Evolutionary conservation across 2,113 vertebrate genomes (phyloP), one percentile per base, ranked within the genome.

Genomic region (Tringa solitaria): DNA sequence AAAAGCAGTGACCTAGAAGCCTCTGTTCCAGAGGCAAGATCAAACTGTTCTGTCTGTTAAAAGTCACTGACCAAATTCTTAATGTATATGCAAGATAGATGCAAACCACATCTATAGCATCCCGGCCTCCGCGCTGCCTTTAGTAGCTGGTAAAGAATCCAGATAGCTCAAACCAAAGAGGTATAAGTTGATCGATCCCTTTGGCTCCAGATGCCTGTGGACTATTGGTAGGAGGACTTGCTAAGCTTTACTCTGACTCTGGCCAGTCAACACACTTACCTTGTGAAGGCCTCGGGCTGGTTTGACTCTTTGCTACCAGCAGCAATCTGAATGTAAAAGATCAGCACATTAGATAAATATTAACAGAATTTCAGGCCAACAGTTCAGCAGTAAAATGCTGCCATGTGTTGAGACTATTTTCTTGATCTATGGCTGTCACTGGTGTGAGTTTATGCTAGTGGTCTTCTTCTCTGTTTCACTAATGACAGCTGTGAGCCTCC

Each of bases 401-500:
- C 56, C 9, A 26, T 81, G 84, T 89, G 80, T 53, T 72, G 63
- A 70, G 78, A n/a, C 30, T 92, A 60, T 65, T 46, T 46, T 27
- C 77, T 64, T 93, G 50, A 60, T 93, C 83, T 75, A 41, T 89
- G 50, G 65, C 81, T 94, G 86, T 86, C 91, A 82, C 64, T 65
- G 69, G 15, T 45, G 57, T 63, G 72, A 78, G 75, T 80, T 77
- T 57, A 57, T 93, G 48, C 45, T 82, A 50, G 76, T 69, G 87
- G 46, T 59, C 33, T 50, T 54, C 73, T 77, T 92, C 82, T 93
- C 64, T 63, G 59, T 95, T 95, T 95, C 77, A 88, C 56, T 82
- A 33, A 59, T 65, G 95, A 95, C 95, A 97, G 96, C 93, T 96
- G 86, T 85, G 94, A 88, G 67, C 35, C 35, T 95, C 86, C 84